Percentiles rank a stretch among this genome's conserved stretches.
Evolutionary conservation across 2,113 vertebrate genomes (phyloP).

Genomic region (Actenoides lindsayi): DNA sequence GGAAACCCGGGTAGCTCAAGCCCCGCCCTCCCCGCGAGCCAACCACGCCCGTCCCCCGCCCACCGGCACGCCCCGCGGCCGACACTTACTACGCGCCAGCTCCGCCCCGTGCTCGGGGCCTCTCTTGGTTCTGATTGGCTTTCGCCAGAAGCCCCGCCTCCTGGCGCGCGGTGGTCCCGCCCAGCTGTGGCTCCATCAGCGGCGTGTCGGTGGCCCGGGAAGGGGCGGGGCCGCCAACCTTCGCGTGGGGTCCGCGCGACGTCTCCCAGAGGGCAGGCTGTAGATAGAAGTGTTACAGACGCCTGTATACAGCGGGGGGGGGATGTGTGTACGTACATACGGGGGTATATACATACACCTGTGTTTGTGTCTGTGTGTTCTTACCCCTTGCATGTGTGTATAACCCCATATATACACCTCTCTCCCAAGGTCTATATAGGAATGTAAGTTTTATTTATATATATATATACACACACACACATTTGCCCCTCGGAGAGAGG

Average conservation of each 20-base stretch:
- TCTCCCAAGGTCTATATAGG: not conserved
- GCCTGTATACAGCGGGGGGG: not conserved
- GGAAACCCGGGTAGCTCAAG: fast-evolving
- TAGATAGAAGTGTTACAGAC: too few species aligned
- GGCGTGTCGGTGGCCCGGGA: too few species aligned
- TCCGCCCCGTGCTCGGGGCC: fast-evolving
- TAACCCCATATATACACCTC: not conserved
- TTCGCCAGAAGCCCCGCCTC: fast-evolving
- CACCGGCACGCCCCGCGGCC: fast-evolving
- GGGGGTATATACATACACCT: too few species aligned
- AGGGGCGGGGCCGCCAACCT: fast-evolving
- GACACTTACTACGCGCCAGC: fast-evolving
- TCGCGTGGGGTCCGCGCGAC: not conserved
- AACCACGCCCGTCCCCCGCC: not conserved
- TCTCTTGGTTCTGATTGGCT: not conserved
- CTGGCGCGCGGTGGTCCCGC: fast-evolving
- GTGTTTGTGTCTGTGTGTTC: too few species aligned
- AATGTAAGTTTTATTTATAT: too few species aligned
- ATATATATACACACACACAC: too few species aligned
- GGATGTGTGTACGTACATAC: too few species aligned
- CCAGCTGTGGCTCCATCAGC: too few species aligned
- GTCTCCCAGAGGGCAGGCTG: too few species aligned
- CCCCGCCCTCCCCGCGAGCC: not conserved
- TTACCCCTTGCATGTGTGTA: too few species aligned
- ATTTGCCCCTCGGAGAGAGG: not conserved